phyloP scores from a whole-genome alignment of 2,888 invertebrate genomes.

The Nomada ferruginata region DNA sequence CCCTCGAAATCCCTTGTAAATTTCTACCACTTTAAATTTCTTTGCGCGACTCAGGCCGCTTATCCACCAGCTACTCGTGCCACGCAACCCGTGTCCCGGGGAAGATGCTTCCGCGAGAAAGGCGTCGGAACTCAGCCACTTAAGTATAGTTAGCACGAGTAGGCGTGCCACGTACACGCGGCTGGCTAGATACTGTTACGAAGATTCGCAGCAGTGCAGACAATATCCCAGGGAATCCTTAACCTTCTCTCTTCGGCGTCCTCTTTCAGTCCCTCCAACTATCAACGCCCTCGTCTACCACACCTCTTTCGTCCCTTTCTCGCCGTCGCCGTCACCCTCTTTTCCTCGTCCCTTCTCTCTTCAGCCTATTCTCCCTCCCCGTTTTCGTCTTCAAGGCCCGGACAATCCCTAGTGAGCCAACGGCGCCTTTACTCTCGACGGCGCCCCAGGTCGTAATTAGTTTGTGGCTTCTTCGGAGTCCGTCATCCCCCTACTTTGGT shows the following conservation, averaged over 20 bases:
- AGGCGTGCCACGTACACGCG: constrained; percentile 27
- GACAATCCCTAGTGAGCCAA: constrained; percentile 60
- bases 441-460: constrained; percentile 80
- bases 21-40: constrained; percentile 37
- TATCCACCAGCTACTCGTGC: constrained; percentile 23
- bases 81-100: constrained; percentile 2
- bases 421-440: constrained; percentile 76
- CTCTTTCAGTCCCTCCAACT: constrained; percentile 27
- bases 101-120: constrained; percentile 32
- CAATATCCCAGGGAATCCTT: constrained; percentile 53
- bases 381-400: constrained; percentile 44
- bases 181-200: constrained; percentile 41
- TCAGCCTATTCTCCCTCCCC: background rate
- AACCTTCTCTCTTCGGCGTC: constrained; percentile 51
- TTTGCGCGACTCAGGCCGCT: constrained; percentile 14
- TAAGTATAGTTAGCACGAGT: constrained; percentile 61
- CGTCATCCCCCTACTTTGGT: constrained; percentile 70
- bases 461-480: constrained; percentile 78
- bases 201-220: constrained; percentile 33
- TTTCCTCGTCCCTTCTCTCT: background rate
- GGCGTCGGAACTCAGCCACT: constrained; percentile 62
- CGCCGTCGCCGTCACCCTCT: constrained; percentile 16
- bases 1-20: constrained; percentile 35
- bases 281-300: constrained; percentile 13
- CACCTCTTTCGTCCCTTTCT: constrained; percentile 23